phyloP scores from a whole-genome alignment of 2,113 vertebrate species.

The Catharus fuscescens region DNA sequence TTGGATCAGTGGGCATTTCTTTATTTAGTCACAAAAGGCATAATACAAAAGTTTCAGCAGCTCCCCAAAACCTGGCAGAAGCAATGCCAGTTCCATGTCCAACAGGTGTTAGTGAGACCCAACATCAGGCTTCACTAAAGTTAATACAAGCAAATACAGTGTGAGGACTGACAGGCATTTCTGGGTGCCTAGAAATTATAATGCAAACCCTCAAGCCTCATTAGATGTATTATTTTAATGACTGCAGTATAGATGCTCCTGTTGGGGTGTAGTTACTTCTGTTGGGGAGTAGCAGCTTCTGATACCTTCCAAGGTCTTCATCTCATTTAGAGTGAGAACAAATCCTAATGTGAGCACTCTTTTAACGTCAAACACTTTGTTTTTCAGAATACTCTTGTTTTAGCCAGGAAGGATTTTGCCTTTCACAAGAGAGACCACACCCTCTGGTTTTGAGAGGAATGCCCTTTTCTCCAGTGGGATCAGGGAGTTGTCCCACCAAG shows the following conservation, averaged over 20 bases:
- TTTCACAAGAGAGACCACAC: background rate
- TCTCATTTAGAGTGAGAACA: background rate
- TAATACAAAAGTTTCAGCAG: background rate
- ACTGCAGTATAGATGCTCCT: background rate
- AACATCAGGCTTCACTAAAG: background rate
- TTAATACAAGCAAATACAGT: background rate
- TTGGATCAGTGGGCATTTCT: background rate
- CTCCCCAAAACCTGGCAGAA: background rate
- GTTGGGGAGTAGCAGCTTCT: background rate
- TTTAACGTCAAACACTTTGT: background rate
- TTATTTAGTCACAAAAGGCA: background rate
- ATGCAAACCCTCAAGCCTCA: background rate
- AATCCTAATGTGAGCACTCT: background rate
- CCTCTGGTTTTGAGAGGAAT: background rate
- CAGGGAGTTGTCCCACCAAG: background rate
- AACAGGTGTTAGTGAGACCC: rapidly evolving
- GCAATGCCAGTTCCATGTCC: background rate
- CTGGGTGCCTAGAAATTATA: background rate
- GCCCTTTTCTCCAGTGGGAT: background rate
- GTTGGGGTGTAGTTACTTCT: background rate
- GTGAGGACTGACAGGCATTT: background rate
- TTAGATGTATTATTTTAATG: background rate
- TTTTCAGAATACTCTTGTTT: background rate
- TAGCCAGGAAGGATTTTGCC: background rate
- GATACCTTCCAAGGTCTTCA: background rate